Evolutionary conservation across 2,888 invertebrate species (phyloP).

Genomic region (Stenotaenia linearis): DNA sequence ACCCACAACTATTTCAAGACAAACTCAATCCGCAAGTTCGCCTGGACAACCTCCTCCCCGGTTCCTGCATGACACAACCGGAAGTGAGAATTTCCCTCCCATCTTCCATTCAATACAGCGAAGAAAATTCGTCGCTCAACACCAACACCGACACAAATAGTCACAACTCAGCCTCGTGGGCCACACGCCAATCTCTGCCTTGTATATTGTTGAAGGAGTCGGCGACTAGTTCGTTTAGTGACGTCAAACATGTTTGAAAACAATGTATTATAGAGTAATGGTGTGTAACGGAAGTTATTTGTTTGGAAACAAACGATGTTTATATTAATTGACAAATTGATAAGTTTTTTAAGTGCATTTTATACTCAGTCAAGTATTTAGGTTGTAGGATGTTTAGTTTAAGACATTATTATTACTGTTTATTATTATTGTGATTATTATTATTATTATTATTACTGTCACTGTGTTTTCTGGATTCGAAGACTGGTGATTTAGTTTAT

Average conservation of each 20-base stretch:
- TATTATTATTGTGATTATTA: too few species aligned
- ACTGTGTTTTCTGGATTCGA: too few species aligned
- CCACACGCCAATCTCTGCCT: constrained; percentile 32
- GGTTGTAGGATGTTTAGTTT: neutral
- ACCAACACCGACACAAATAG: neutral
- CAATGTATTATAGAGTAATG: neutral
- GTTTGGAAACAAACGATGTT: too few species aligned
- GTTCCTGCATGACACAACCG: neutral
- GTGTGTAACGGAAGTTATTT: neutral
- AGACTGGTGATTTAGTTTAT: too few species aligned
- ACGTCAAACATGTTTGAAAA: neutral
- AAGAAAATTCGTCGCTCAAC: neutral
- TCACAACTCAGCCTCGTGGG: constrained; percentile 24
- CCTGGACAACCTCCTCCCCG: neutral
- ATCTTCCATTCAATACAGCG: neutral
- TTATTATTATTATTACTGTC: neutral
- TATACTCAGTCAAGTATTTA: neutral
- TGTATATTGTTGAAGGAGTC: constrained; percentile 28
- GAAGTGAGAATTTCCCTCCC: neutral
- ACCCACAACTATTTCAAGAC: neutral
- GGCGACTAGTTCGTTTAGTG: neutral
- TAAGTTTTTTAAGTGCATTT: neutral
- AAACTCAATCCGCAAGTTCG: neutral
- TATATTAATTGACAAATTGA: too few species aligned
- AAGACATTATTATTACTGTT: neutral